Evolutionary conservation across 2,888 invertebrate species (phyloP).

Genomic region (Tipula vernalis): DNA sequence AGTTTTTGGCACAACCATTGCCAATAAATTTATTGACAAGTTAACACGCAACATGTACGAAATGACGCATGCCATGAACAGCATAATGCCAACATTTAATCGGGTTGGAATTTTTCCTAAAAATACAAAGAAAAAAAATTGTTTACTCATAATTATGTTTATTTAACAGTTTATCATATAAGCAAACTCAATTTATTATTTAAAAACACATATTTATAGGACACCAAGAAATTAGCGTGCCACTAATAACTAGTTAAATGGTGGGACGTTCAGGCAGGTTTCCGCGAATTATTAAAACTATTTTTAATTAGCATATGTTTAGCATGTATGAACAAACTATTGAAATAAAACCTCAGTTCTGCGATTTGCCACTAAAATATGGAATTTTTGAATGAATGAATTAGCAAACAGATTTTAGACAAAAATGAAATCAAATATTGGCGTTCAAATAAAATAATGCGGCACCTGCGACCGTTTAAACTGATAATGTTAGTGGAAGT

Average conservation of each 20-base stretch:
- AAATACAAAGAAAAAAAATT: conserved; percentile 13
- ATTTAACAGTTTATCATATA: neutral
- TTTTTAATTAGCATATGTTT: neutral
- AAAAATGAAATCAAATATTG: no score
- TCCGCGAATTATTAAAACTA: neutral
- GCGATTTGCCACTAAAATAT: no score
- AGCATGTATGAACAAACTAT: neutral
- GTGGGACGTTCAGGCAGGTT: neutral
- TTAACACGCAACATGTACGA: conserved; percentile 64
- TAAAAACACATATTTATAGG: neutral
- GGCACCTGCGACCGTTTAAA: no score
- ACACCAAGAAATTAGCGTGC: neutral
- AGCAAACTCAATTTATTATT: neutral
- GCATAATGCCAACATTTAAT: conserved; percentile 47
- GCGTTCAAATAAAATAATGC: no score
- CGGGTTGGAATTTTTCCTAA: conserved; percentile 41
- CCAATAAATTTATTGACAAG: conserved; percentile 59
- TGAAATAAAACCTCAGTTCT: no score
- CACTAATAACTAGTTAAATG: neutral
- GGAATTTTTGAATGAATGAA: no score
- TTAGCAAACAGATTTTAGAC: no score
- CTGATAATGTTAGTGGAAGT: no score
- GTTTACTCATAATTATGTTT: neutral
- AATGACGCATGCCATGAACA: conserved; percentile 59
- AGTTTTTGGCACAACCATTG: conserved; percentile 46